Percentiles rank a stretch among this genome's conserved stretches.
These are phyloP conservation scores for Lacerta bilineata DNA, from an alignment of 2,797 vertebrate genomes.

Conservation along the genomic window DNA sequence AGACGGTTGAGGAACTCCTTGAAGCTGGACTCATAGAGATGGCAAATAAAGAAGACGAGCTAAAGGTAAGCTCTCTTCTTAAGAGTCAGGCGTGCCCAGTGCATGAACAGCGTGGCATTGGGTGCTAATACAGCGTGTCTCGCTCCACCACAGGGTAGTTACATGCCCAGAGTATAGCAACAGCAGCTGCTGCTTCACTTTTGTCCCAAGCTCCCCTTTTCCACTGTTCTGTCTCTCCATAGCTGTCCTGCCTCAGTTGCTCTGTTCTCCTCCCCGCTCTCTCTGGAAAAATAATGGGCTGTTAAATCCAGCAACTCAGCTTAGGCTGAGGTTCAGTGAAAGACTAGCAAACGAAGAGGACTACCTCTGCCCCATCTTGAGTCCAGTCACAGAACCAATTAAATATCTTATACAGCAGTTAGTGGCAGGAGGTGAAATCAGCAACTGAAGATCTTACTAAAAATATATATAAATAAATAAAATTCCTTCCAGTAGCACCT, in stretches of 20 bases:
- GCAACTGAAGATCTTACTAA: too few species aligned
- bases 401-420: neutral
- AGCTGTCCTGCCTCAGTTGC: neutral
- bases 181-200: neutral
- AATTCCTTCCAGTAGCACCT: too few species aligned
- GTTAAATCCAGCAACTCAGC: neutral
- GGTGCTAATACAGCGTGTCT: neutral
- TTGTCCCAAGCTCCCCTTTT: too few species aligned
- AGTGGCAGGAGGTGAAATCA: neutral
- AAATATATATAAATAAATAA: too few species aligned
- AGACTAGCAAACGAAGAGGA: neutral
- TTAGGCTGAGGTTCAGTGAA: neutral
- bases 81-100: neutral
- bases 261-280: neutral
- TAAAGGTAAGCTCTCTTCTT: slow-evolving; percentile 84
- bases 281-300: neutral
- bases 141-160: neutral
- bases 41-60: slow-evolving; percentile 93
- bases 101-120: slow-evolving; percentile 17
- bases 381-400: too few species aligned
- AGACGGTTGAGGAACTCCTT: slow-evolving; percentile 91
- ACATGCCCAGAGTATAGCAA: neutral
- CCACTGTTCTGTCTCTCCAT: neutral
- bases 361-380: neutral
- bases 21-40: slow-evolving; percentile 94